phyloP scores from a whole-genome alignment of 2,113 vertebrate genomes.

The Chinchilla lanigera region DNA sequence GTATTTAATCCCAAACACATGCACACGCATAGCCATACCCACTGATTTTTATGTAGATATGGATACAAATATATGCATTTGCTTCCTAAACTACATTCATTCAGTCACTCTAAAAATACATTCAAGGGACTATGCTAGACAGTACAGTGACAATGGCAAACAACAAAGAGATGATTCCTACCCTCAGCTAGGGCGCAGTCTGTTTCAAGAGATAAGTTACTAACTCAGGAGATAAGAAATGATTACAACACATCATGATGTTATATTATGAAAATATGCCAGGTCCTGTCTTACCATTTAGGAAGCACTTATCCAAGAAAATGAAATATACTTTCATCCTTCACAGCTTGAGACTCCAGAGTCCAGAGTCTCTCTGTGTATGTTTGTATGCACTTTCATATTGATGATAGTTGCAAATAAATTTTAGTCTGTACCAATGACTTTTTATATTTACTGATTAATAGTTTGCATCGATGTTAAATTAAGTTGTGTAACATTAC shows the following conservation, averaged over 20 bases:
- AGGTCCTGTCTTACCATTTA: background rate
- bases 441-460: slow-evolving; percentile 10
- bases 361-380: background rate
- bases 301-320: background rate
- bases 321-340: background rate
- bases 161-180: background rate
- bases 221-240: background rate
- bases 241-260: background rate
- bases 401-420: background rate
- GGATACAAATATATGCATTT: background rate
- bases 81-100: background rate
- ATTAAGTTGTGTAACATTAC: background rate
- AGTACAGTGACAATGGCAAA: background rate
- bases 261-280: background rate
- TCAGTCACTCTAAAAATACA: background rate
- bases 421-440: background rate
- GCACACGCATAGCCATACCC: background rate
- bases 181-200: accelerated
- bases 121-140: background rate
- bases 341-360: background rate
- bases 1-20: background rate
- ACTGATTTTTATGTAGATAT: background rate
- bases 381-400: background rate
- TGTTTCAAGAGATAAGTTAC: background rate
- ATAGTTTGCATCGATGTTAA: background rate